A percentile compares a stretch with the other conserved stretches of the same genome.
phyloP scores from a whole-genome alignment of 2,113 vertebrate genomes.

The Steatornis caripensis region DNA sequence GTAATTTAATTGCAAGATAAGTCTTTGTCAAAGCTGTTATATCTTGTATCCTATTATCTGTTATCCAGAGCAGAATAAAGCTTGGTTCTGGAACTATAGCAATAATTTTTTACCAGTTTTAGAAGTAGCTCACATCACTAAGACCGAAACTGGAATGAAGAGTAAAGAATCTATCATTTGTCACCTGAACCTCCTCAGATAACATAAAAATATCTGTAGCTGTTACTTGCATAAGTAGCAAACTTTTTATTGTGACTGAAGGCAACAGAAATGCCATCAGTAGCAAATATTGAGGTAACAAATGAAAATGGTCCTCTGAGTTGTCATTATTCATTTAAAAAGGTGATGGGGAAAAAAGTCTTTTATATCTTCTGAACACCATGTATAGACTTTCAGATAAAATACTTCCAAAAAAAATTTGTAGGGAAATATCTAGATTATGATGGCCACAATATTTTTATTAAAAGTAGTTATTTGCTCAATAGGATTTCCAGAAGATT shows the following conservation, averaged over 20 bases:
- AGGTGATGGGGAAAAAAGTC: not conserved
- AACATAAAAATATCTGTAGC: not conserved
- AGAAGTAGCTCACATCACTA: not conserved
- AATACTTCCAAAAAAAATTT: not conserved
- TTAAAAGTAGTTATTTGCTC: not conserved
- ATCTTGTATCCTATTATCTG: not conserved
- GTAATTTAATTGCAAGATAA: not conserved
- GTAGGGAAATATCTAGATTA: not conserved
- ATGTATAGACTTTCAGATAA: not conserved
- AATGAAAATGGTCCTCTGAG: accelerated
- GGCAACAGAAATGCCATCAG: not conserved
- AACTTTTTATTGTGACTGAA: not conserved
- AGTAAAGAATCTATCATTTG: not conserved
- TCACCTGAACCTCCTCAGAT: not conserved
- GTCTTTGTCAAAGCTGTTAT: not conserved
- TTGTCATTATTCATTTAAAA: not conserved
- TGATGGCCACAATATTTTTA: not conserved
- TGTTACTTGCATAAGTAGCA: not conserved
- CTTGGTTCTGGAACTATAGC: not conserved
- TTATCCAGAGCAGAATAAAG: constrained; percentile 22
- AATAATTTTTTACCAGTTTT: not conserved
- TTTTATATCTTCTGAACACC: not conserved
- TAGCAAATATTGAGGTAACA: not conserved
- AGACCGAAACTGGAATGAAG: not conserved
- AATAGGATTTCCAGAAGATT: not conserved